Evolutionary conservation across 2,797 vertebrate genomes (phyloP).

Genomic region (Liasis olivaceus): DNA sequence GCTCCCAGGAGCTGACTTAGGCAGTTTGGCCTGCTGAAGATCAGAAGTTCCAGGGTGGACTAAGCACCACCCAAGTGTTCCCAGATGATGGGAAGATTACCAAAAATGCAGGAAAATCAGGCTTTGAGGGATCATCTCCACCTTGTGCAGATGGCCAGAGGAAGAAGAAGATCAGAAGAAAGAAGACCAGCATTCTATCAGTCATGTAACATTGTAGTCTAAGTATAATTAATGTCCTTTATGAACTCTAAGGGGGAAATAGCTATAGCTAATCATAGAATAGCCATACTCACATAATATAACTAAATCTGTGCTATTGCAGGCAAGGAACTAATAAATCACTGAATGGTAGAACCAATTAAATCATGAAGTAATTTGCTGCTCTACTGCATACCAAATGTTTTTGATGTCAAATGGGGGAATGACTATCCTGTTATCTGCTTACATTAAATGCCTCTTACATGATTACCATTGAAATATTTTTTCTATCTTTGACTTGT

Average conservation of each 20-base stretch:
- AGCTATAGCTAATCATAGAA: neutral
- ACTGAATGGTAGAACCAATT: neutral
- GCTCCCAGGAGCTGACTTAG: neutral
- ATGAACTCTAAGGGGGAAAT: neutral
- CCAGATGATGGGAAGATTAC: neutral
- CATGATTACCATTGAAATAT: neutral
- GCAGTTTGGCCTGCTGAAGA: neutral
- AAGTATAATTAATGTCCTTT: neutral
- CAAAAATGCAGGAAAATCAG: neutral
- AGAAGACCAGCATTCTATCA: neutral
- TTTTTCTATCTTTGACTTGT: neutral
- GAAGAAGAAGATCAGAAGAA: neutral
- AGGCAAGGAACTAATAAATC: neutral
- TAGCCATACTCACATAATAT: neutral
- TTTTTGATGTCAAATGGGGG: neutral
- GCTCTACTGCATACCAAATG: neutral
- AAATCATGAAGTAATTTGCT: neutral
- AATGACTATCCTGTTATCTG: neutral
- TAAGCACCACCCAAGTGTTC: neutral
- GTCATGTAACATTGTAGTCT: neutral
- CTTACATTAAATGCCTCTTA: neutral
- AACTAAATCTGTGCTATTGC: neutral
- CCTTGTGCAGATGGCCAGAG: neutral
- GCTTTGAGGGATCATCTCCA: neutral
- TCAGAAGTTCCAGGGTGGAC: neutral